Evolutionary conservation across 2,797 vertebrate species (phyloP).

Genomic region (Garrulus glandarius): DNA sequence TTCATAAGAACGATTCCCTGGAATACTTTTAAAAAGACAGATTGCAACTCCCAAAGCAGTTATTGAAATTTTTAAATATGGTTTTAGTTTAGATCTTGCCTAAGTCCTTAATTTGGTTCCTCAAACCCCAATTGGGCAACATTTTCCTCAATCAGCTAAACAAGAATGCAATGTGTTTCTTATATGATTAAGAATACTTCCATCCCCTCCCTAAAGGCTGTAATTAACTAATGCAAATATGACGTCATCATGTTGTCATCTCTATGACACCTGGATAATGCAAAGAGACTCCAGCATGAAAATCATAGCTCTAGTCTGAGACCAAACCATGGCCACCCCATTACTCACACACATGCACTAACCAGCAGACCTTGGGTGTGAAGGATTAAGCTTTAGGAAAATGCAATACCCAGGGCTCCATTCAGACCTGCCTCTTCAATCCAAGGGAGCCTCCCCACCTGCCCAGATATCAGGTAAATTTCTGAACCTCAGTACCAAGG

Average conservation of each 20-base stretch:
- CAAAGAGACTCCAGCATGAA: not conserved
- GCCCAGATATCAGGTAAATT: not conserved
- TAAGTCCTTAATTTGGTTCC: not conserved
- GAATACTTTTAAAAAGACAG: not conserved
- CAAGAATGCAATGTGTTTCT: not conserved
- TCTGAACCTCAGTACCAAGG: not conserved
- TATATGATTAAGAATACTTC: not conserved
- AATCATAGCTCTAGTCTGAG: not conserved
- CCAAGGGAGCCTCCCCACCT: not conserved
- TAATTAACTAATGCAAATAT: not conserved
- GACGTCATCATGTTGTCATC: not conserved
- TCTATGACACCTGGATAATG: not conserved
- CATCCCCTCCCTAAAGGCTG: not conserved
- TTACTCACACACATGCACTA: not conserved
- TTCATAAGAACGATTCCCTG: not conserved
- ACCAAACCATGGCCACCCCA: not conserved
- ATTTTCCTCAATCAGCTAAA: not conserved
- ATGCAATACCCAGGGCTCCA: not conserved
- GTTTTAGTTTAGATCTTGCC: not conserved
- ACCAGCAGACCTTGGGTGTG: not conserved
- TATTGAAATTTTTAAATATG: not conserved
- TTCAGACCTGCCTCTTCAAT: not conserved
- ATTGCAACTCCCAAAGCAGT: not conserved
- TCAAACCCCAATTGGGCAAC: not conserved
- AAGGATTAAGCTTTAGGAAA: not conserved